Percentiles rank a stretch among this genome's conserved stretches.
Evolutionary conservation across 2,797 vertebrate genomes (phyloP).

Genomic region (Mus minutoides): DNA sequence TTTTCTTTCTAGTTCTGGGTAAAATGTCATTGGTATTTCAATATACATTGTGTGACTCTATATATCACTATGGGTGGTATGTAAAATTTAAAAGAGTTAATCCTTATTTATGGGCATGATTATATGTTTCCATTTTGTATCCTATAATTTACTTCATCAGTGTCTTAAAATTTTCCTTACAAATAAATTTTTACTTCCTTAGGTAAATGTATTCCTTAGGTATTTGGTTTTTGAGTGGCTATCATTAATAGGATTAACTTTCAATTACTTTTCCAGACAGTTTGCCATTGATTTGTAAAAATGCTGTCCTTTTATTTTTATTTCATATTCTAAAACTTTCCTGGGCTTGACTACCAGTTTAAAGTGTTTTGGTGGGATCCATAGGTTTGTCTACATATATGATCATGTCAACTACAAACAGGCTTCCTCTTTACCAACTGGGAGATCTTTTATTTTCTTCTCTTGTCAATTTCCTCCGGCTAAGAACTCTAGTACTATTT

Average conservation of each 20-base stretch:
- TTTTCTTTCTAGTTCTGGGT: neutral
- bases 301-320: neutral
- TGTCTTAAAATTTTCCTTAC: neutral
- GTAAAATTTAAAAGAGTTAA: neutral
- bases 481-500: neutral
- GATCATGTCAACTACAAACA: neutral
- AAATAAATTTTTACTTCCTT: neutral
- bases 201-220: neutral
- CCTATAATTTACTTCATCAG: neutral
- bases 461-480: neutral
- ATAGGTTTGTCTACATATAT: neutral
- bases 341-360: neutral
- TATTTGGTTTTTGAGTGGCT: neutral
- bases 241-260: neutral
- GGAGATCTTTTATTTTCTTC: neutral
- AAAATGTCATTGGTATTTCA: neutral
- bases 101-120: neutral
- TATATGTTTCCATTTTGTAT: neutral
- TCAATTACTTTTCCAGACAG: neutral
- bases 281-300: neutral
- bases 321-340: neutral
- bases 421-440: neutral
- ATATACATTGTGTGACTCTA: neutral
- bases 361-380: neutral
- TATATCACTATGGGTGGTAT: neutral